These are phyloP conservation scores for Holacanthus passer DNA, from an alignment of 2,113 vertebrate genomes.

Conservation along the genomic window DNA sequence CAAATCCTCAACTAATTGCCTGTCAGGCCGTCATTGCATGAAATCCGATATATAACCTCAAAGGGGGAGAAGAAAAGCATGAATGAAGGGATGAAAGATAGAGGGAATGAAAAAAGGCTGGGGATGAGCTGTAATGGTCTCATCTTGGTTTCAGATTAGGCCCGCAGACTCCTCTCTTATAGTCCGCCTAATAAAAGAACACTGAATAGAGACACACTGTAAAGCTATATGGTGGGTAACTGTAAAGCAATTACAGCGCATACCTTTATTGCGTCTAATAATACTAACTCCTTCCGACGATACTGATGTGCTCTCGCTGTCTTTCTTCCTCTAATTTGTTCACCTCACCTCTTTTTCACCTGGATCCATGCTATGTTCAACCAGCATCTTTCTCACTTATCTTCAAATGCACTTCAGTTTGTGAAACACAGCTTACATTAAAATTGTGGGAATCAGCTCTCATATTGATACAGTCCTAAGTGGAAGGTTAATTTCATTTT, in stretches of 20 bases:
- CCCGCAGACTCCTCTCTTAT: slow-evolving; percentile 27
- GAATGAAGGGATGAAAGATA: background rate
- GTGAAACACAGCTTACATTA: background rate
- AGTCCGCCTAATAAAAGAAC: slow-evolving; percentile 54
- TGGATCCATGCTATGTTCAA: background rate
- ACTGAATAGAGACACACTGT: slow-evolving; percentile 53
- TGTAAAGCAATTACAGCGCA: slow-evolving; percentile 65
- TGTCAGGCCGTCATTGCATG: slow-evolving; percentile 49
- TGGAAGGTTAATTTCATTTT: background rate
- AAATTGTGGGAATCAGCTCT: background rate
- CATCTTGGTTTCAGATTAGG: slow-evolving; percentile 56
- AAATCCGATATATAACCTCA: slow-evolving; percentile 51
- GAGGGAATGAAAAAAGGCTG: background rate
- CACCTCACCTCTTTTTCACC: background rate
- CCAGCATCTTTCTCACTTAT: background rate
- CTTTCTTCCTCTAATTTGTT: background rate
- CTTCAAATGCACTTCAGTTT: slow-evolving; percentile 4
- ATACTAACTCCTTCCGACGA: background rate
- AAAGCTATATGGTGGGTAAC: slow-evolving; percentile 55
- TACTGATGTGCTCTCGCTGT: background rate
- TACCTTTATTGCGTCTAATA: slow-evolving; percentile 10
- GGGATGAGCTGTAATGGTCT: slow-evolving; percentile 37
- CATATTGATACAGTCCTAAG: background rate
- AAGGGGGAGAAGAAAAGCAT: slow-evolving; percentile 20
- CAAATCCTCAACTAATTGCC: slow-evolving; percentile 69